Conservation (phyloP, 2,888 invertebrate species). For the Noctua fimbriata region DNA sequence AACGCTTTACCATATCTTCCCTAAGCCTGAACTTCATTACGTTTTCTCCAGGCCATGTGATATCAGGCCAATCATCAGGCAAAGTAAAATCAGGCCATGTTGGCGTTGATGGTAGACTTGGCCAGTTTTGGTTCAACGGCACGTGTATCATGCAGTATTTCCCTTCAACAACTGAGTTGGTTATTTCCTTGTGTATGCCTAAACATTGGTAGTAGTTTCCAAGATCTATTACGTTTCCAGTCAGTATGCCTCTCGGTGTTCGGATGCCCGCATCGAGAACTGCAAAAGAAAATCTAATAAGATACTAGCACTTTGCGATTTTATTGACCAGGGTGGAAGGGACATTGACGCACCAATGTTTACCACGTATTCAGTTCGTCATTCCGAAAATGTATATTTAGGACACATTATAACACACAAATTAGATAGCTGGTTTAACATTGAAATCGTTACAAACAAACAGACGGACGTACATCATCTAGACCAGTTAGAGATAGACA, state of each 20-base stretch:
- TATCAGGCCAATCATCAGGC: constrained; percentile 59
- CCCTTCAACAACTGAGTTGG: constrained; percentile 74
- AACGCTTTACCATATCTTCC: constrained; percentile 25
- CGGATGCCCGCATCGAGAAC: constrained; percentile 80
- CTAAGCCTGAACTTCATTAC: constrained; percentile 41
- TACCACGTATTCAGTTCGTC: not conserved
- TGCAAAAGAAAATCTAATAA: constrained; percentile 57
- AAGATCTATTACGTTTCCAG: constrained; percentile 74
- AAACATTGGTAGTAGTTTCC: constrained; percentile 81
- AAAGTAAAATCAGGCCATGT: constrained; percentile 60
- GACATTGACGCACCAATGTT: not conserved
- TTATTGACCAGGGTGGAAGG: rapidly evolving
- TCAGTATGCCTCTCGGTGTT: constrained; percentile 76
- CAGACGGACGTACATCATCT: not conserved
- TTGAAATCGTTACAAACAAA: not conserved
- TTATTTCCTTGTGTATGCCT: constrained; percentile 69
- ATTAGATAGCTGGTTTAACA: not conserved
- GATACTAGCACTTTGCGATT: not conserved
- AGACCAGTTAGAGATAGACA: not conserved
- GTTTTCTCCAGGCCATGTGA: constrained; percentile 56
- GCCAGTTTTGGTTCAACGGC: constrained; percentile 71
- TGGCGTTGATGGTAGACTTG: constrained; percentile 64
- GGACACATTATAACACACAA: not conserved
- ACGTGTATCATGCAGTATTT: constrained; percentile 80
- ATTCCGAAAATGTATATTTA: not conserved